These are phyloP conservation scores for Pantherophis alleghaniensis DNA, from an alignment of 2,797 vertebrate genomes.

Conservation along the genomic window DNA sequence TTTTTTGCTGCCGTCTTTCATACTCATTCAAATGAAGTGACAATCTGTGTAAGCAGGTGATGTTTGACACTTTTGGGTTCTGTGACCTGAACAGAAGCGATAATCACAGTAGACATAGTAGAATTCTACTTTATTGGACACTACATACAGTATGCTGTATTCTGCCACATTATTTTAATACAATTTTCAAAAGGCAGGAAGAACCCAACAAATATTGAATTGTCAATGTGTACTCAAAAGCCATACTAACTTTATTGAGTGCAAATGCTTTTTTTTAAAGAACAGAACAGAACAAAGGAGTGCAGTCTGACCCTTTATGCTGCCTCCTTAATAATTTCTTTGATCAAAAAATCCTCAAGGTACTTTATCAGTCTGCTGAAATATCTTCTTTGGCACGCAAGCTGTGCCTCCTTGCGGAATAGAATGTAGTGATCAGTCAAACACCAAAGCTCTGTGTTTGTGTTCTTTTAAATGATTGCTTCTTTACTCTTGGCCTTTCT, in stretches of 20 bases:
- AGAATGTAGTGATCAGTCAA: constrained; percentile 31
- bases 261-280: constrained; percentile 33
- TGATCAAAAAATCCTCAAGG: constrained; percentile 68
- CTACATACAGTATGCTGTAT: neutral
- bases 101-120: neutral
- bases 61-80: neutral
- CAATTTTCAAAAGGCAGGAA: neutral
- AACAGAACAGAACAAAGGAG: constrained; percentile 61
- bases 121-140: neutral
- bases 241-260: constrained; percentile 49
- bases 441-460: neutral
- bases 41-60: neutral
- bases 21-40: neutral
- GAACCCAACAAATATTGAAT: constrained; percentile 53
- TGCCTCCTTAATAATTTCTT: constrained; percentile 66
- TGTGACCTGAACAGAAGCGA: constrained; percentile 3
- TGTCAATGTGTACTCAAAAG: constrained; percentile 39
- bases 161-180: neutral
- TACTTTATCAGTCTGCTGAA: constrained; percentile 37
- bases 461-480: constrained; percentile 44
- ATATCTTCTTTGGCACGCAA: constrained; percentile 55
- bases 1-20: neutral
- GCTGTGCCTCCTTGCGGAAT: constrained; percentile 19
- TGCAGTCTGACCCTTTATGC: constrained; percentile 61
- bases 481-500: constrained; percentile 34